These are phyloP conservation scores for Menidia menidia DNA, from an alignment of 2,797 vertebrate species.

Conservation along the genomic window DNA sequence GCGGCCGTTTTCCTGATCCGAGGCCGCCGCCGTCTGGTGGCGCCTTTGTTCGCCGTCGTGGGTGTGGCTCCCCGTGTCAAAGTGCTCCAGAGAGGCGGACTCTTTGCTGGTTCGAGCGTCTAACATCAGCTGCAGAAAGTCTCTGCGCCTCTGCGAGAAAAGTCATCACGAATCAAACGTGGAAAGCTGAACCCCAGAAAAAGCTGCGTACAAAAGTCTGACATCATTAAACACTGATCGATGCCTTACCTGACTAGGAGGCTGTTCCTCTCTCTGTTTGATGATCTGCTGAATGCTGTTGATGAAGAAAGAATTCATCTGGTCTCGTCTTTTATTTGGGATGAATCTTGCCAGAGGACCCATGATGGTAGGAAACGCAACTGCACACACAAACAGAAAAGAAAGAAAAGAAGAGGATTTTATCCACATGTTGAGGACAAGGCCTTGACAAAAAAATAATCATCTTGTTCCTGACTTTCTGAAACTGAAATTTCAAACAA, in stretches of 20 bases:
- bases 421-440: neutral
- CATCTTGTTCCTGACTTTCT: neutral
- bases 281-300: constrained; percentile 86
- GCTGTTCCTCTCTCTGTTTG: constrained; percentile 87
- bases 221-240: neutral
- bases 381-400: constrained; percentile 69
- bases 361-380: constrained; percentile 90
- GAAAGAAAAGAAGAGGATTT: neutral
- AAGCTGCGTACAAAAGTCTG: neutral
- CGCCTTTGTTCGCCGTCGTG: constrained; percentile 27
- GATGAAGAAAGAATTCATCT: constrained; percentile 90
- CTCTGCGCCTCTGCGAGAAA: constrained; percentile 68
- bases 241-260: constrained; percentile 75
- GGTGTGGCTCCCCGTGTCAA: constrained; percentile 70
- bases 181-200: neutral
- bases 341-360: constrained; percentile 83
- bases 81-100: constrained; percentile 68
- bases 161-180: neutral
- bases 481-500: neutral
- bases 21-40: neutral
- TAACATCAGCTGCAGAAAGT: constrained; percentile 94
- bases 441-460: neutral
- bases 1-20: constrained; percentile 8
- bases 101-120: constrained; percentile 78
- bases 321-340: constrained; percentile 87